These are phyloP conservation scores for Brenthis ino DNA, from an alignment of 2,888 invertebrate genomes.

Conservation along the genomic window DNA sequence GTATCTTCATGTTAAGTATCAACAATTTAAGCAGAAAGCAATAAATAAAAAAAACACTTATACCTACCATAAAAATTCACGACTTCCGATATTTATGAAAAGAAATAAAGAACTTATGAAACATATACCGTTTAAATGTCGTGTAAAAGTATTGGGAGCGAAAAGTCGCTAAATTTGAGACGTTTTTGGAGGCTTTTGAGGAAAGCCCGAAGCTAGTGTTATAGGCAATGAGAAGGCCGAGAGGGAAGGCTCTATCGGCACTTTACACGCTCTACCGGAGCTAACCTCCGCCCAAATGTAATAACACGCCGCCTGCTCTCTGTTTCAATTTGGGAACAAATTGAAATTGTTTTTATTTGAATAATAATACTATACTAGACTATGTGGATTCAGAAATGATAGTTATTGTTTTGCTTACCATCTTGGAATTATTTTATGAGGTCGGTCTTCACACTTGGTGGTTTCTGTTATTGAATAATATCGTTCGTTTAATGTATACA, in stretches of 20 bases:
- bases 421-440: constrained; percentile 31
- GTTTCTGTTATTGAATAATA: constrained; percentile 20
- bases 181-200: constrained; percentile 78
- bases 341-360: constrained; percentile 83
- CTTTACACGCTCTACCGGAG: constrained; percentile 79
- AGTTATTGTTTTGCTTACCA: constrained; percentile 50
- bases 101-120: neutral
- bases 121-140: constrained; percentile 65
- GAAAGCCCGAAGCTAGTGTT: constrained; percentile 76
- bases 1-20: too few relatives aligned
- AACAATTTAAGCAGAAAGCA: too few relatives aligned
- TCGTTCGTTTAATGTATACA: constrained; percentile 10
- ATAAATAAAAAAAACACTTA: neutral
- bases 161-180: constrained; percentile 80
- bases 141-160: constrained; percentile 77
- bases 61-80: constrained; percentile 1
- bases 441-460: constrained; percentile 21
- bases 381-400: constrained; percentile 47
- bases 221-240: constrained; percentile 78
- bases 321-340: constrained; percentile 83
- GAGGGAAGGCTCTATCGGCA: constrained; percentile 77
- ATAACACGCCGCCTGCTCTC: constrained; percentile 79
- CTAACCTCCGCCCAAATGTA: constrained; percentile 80
- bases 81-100: constrained; percentile 6
- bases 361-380: constrained; percentile 66